A percentile compares a stretch with the other conserved stretches of the same genome.
Conservation (phyloP, 2,797 vertebrate genomes). For the Octomys mimax region DNA sequence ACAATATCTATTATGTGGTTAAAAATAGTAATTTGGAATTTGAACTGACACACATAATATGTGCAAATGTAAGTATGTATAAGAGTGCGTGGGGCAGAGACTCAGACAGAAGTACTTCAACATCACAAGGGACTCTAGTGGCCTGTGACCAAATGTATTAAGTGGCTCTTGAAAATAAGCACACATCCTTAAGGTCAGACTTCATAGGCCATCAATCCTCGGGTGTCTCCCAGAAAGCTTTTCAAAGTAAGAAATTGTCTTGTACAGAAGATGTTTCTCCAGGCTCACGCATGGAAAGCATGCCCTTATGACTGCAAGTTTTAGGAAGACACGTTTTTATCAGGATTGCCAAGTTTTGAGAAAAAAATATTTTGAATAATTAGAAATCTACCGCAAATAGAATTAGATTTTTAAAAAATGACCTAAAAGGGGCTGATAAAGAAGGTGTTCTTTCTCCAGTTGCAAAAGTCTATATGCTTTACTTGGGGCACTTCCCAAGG, state of each 20-base stretch:
- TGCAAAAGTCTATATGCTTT: neutral
- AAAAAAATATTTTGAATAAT: neutral
- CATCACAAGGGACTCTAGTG: neutral
- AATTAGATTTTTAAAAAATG: neutral
- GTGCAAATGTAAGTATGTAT: neutral
- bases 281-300: neutral
- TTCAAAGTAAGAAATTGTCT: neutral
- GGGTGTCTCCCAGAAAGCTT: neutral
- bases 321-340: neutral
- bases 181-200: neutral
- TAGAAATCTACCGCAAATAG: neutral
- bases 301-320: neutral
- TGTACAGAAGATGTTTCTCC: neutral
- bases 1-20: neutral
- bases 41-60: neutral
- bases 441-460: neutral
- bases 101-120: neutral
- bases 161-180: conserved; percentile 9
- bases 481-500: neutral
- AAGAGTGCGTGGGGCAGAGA: neutral
- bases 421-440: neutral
- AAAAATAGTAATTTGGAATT: neutral
- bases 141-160: neutral
- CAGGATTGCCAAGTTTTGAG: neutral
- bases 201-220: neutral